Conservation (phyloP, 2,888 invertebrate species). For the Agriotes lineatus region DNA sequence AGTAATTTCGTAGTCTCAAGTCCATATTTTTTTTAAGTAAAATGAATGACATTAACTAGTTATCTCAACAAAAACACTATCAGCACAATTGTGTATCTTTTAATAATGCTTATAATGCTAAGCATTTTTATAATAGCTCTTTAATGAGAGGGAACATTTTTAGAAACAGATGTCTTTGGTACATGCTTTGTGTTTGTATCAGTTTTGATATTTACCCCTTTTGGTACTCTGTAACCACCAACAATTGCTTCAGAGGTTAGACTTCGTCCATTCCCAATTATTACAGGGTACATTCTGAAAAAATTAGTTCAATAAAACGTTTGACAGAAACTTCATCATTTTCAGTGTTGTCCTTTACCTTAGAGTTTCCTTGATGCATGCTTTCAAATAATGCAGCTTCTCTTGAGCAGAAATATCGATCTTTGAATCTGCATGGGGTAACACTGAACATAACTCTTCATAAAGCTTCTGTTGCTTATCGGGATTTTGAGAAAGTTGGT, state of each 20-base stretch:
- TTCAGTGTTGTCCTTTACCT: slow-evolving; percentile 72
- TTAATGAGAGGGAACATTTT: too few relatives aligned
- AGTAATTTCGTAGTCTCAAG: too few relatives aligned
- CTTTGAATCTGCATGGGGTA: slow-evolving; percentile 69
- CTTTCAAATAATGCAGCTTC: slow-evolving; percentile 77
- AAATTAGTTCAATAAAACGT: background rate
- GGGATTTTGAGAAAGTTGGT: slow-evolving; percentile 79
- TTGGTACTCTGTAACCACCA: slow-evolving; percentile 83
- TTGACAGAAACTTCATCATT: background rate
- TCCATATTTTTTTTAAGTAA: too few relatives aligned
- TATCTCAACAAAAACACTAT: too few relatives aligned
- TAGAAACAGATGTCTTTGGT: too few relatives aligned
- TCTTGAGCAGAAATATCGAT: slow-evolving; percentile 74
- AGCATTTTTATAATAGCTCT: too few relatives aligned
- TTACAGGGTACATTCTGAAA: slow-evolving; percentile 83
- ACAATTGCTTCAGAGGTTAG: slow-evolving; percentile 81
- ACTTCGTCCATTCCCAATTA: slow-evolving; percentile 83
- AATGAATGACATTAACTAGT: too few relatives aligned
- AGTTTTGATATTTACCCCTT: slow-evolving; percentile 83
- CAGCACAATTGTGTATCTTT: too few relatives aligned
- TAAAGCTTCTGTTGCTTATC: slow-evolving; percentile 76
- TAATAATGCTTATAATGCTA: too few relatives aligned
- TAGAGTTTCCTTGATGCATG: slow-evolving; percentile 83
- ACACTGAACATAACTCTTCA: slow-evolving; percentile 71
- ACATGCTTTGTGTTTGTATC: background rate